Evolutionary conservation across 1,140 invertebrate species (phyloP).

Genomic region (Drosophila nebulosa): DNA sequence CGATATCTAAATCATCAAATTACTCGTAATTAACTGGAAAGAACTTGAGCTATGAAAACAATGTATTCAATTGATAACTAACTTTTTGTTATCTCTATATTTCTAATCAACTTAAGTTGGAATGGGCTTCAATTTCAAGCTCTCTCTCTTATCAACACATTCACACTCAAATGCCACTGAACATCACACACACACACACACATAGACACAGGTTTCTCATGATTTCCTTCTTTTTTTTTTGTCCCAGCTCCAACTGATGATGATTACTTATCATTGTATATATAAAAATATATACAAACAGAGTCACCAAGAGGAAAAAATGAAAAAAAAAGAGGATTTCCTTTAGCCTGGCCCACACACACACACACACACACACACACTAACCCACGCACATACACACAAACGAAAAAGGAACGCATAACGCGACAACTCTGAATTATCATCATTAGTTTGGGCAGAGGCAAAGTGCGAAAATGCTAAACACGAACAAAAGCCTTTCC

Average conservation of each 20-base stretch:
- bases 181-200: conserved; percentile 17
- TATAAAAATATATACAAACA: neutral
- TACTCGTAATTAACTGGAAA: no score
- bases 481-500: conserved; percentile 55
- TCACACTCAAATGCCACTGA: conserved; percentile 57
- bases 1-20: no score
- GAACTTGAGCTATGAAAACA: no score
- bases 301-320: neutral
- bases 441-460: conserved; percentile 50
- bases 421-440: conserved; percentile 23
- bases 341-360: conserved; percentile 2
- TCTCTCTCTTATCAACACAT: conserved; percentile 51
- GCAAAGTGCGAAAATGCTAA: conserved; percentile 21
- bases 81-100: no score
- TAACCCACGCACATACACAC: no score
- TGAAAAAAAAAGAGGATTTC: conserved; percentile 6
- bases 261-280: conserved; percentile 34
- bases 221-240: neutral
- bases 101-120: neutral
- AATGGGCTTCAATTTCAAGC: neutral
- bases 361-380: neutral
- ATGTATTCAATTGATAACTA: no score
- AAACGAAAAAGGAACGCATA: neutral
- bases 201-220: neutral
- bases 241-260: conserved; percentile 10